Evolutionary conservation across 1,140 invertebrate species (phyloP).

Genomic region (Homarus americanus): DNA sequence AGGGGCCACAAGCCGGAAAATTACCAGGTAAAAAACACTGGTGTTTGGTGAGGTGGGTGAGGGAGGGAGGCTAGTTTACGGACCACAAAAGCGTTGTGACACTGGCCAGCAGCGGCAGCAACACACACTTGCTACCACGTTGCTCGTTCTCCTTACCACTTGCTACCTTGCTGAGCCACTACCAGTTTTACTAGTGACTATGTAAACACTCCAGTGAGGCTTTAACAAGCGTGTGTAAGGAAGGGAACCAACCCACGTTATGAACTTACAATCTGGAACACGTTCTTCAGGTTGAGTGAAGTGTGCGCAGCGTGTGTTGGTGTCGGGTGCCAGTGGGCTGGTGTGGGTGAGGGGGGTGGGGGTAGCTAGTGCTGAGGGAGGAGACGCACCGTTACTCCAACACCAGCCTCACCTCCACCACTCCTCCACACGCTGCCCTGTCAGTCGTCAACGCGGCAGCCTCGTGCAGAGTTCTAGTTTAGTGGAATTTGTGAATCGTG

Average conservation of each 20-base stretch:
- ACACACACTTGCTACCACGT: background rate
- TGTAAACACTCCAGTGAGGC: background rate
- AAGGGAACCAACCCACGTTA: background rate
- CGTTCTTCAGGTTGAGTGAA: background rate
- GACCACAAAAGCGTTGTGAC: background rate
- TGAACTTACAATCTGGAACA: background rate
- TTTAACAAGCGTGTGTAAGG: background rate
- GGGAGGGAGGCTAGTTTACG: background rate
- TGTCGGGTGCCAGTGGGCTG: background rate
- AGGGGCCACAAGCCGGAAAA: background rate
- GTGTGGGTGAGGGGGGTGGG: slow-evolving; percentile 8
- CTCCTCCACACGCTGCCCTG: slow-evolving; percentile 32
- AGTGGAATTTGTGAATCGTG: slow-evolving; percentile 11
- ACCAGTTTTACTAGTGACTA: background rate
- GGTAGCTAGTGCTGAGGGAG: background rate
- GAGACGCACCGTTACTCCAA: slow-evolving; percentile 28
- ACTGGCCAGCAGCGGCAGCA: background rate
- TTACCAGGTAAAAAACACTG: background rate
- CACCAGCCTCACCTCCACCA: slow-evolving; percentile 53
- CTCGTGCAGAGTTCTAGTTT: slow-evolving; percentile 33
- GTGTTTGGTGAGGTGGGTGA: background rate
- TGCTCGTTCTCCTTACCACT: background rate
- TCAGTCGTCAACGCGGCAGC: slow-evolving; percentile 34
- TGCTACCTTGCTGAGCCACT: background rate
- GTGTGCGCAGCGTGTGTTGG: slow-evolving; percentile 25